A percentile compares a stretch with the other conserved stretches of the same genome.
phyloP scores from a whole-genome alignment of 2,888 invertebrate species.

The Alviniconcha strummeri region DNA sequence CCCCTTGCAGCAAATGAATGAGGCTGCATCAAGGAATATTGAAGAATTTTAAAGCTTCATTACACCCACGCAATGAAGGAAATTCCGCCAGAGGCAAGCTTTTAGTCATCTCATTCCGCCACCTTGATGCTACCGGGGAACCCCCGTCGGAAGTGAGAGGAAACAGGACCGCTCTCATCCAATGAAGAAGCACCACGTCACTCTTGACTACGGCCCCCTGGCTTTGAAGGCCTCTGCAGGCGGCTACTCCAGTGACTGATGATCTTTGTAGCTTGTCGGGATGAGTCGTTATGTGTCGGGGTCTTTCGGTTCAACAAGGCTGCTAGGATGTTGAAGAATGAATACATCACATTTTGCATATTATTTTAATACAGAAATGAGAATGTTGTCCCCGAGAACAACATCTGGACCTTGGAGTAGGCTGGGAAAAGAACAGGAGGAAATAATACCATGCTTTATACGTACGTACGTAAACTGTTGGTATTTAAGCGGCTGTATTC shows the following conservation, averaged over 20 bases:
- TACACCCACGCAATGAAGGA: not conserved
- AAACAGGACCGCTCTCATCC: not conserved
- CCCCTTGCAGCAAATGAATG: not conserved
- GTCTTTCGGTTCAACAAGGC: not conserved
- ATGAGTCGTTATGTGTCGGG: not conserved
- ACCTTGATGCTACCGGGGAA: not conserved
- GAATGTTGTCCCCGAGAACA: no score
- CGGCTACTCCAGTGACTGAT: not conserved
- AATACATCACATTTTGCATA: not conserved
- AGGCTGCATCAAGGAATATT: constrained; percentile 5
- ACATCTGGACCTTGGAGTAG: no score
- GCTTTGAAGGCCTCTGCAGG: not conserved
- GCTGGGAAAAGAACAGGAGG: no score
- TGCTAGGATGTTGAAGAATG: not conserved
- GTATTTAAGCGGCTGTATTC: no score
- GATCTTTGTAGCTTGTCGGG: not conserved
- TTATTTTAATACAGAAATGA: no score
- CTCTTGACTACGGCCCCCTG: not conserved
- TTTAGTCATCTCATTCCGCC: constrained; percentile 1
- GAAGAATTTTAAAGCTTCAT: constrained; percentile 4
- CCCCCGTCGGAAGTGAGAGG: not conserved
- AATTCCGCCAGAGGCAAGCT: constrained; percentile 5
- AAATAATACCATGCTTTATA: no score
- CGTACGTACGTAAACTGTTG: no score
- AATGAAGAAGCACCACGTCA: not conserved